Percentiles rank a stretch among this genome's conserved stretches.
phyloP scores from a whole-genome alignment of 2,888 invertebrate genomes.

The Candidula unifasciata region DNA sequence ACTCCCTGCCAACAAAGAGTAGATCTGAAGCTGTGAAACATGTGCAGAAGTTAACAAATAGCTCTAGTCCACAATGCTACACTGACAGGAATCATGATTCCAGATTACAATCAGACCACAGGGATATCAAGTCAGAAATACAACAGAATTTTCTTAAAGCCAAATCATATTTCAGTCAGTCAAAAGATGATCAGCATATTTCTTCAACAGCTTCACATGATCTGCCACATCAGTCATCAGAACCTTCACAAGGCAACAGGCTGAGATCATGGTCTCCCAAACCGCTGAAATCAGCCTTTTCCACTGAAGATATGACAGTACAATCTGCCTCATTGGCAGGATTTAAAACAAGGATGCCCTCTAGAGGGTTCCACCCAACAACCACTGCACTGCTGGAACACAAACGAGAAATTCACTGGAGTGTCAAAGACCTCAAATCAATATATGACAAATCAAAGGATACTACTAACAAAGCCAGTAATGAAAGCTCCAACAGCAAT shows the following conservation, averaged over 20 bases:
- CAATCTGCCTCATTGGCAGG: neutral
- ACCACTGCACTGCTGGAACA: neutral
- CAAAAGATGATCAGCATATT: constrained; percentile 11
- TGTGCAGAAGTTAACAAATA: neutral
- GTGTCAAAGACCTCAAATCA: constrained; percentile 66
- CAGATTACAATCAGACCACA: neutral
- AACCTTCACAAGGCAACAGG: neutral
- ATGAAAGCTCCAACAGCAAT: constrained; percentile 4
- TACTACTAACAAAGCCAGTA: neutral
- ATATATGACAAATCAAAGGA: constrained; percentile 50
- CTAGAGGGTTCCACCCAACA: neutral
- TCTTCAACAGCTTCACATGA: constrained; percentile 19
- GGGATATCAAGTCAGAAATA: constrained; percentile 36
- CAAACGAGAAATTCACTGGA: constrained; percentile 66
- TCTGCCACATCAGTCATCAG: neutral
- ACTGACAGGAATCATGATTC: neutral
- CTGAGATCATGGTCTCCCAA: neutral
- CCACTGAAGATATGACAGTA: constrained; percentile 21
- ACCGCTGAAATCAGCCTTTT: neutral
- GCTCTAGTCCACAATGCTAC: neutral
- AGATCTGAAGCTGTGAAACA: neutral
- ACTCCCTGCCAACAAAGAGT: constrained; percentile 31
- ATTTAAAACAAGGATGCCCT: neutral
- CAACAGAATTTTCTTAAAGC: constrained; percentile 45
- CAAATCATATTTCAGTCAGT: constrained; percentile 43